phyloP scores from a whole-genome alignment of 2,797 vertebrate species.

The Danio tinwini region DNA sequence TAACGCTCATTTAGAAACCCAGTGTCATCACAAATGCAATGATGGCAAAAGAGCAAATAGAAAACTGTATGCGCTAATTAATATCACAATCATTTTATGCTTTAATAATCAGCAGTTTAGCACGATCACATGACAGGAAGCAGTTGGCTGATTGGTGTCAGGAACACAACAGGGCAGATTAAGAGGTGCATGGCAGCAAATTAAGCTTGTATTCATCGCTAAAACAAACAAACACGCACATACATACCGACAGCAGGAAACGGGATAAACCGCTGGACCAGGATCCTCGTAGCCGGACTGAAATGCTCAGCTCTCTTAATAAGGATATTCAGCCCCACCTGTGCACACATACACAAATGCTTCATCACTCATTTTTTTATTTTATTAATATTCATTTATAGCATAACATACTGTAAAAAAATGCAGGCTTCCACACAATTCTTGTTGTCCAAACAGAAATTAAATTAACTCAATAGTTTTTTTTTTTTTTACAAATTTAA shows the following conservation, averaged over 20 bases:
- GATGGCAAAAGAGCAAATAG: slow-evolving; percentile 44
- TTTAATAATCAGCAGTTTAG: slow-evolving; percentile 45
- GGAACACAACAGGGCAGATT: slow-evolving; percentile 9
- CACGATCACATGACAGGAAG: slow-evolving; percentile 33
- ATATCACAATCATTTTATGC: slow-evolving; percentile 50
- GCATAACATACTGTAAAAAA: no score
- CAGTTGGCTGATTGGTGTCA: slow-evolving; percentile 5
- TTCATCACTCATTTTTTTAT: neutral
- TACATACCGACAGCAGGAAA: slow-evolving; percentile 93
- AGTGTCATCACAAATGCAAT: slow-evolving; percentile 55
- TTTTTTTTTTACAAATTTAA: no score
- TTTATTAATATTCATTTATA: no score
- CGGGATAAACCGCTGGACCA: slow-evolving; percentile 93
- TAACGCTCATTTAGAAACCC: slow-evolving; percentile 51
- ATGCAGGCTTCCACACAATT: no score
- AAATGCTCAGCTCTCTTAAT: slow-evolving; percentile 87
- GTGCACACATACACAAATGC: slow-evolving; percentile 29
- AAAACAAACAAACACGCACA: slow-evolving; percentile 8
- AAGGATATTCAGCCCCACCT: slow-evolving; percentile 91
- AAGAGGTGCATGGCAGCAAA: slow-evolving; percentile 11
- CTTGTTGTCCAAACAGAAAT: no score
- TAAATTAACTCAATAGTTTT: no score
- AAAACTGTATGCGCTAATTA: slow-evolving; percentile 54
- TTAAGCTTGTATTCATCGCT: neutral
- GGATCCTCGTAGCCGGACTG: slow-evolving; percentile 83